Conservation (phyloP, 2,113 vertebrate genomes). For the Uropsilus gracilis region DNA sequence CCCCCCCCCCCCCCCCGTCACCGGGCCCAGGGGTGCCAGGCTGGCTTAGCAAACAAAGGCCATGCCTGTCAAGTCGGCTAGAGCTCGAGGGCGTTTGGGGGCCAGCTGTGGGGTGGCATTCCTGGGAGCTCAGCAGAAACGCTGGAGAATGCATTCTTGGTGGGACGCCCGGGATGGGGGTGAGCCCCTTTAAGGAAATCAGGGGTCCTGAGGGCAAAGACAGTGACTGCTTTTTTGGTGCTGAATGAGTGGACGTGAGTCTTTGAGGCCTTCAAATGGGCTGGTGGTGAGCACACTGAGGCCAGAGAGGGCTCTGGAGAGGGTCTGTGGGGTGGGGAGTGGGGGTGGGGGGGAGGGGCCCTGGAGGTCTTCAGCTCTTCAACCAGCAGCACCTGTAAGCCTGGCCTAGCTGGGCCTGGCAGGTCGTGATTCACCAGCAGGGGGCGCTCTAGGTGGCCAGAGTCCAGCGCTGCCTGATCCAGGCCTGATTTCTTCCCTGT, state of each 20-base stretch:
- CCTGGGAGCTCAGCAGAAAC: slow-evolving; percentile 46
- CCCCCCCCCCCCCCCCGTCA: too few species aligned
- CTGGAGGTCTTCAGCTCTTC: neutral
- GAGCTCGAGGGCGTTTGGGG: slow-evolving; percentile 54
- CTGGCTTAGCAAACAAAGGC: neutral
- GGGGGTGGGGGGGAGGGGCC: neutral
- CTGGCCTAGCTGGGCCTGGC: neutral
- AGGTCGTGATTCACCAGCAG: neutral
- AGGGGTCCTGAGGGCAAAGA: neutral
- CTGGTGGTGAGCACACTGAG: fast-evolving
- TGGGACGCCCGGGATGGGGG: slow-evolving; percentile 52
- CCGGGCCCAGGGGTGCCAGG: neutral
- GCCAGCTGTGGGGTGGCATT: slow-evolving; percentile 61
- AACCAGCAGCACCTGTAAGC: neutral
- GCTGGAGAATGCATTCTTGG: slow-evolving; percentile 1
- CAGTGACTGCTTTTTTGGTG: neutral
- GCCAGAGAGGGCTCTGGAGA: neutral
- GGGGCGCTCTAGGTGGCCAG: neutral
- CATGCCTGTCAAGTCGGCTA: neutral
- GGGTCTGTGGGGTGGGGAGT: too few species aligned
- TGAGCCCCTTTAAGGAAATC: slow-evolving; percentile 45
- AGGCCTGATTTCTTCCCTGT: too few species aligned
- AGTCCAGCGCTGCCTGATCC: too few species aligned
- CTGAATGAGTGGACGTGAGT: neutral
- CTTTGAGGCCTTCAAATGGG: neutral